Evolutionary conservation across 2,113 vertebrate species (phyloP), one percentile per base, ranked within the genome.

Genomic region (Phyllostomus discolor): DNA sequence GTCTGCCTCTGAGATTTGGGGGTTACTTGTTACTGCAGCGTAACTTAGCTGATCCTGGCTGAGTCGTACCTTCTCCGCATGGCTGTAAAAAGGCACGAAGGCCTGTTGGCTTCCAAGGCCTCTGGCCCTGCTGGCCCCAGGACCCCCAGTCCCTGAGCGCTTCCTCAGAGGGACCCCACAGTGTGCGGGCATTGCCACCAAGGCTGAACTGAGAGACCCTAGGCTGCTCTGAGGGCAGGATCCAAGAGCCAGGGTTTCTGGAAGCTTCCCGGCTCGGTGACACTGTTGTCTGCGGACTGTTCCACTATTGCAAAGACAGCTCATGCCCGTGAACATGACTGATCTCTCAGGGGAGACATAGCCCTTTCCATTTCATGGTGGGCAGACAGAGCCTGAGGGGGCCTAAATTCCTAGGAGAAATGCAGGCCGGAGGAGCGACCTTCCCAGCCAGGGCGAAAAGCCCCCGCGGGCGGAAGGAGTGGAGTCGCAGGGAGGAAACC

Each of bases 401-500:
- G 17, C 38, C 31, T 38, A 52, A 38, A 35, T 78, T 86, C 38
- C 48, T n/a, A 91, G 90, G 59, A 94, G 84, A 43, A 76, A 67
- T 46, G 12, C 10, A 66, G 46, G 70, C 24, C 6, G 22, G 41
- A 82, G 48, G 79, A 38, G 52, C 62, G 8, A 59, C 50, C 28
- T 50, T 46, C 10, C 0, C 1, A 66, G 22, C 52, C 35, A 46
- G n/a, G 26, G 33, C 67, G 52, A 50, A 43, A 62, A 48, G 6
- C 2, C 2, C 8, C 31, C 16, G 19, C 4, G 5, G 33, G n/a
- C 5, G 16, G 17, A 14, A 4, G 26, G 38, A 80, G 9, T 10
- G 66, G 57, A 52, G 28, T 81, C 16, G 4, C 4, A 35, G 52
- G 19, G n/a, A 62, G 41, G 57, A 88, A 91, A 7, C 2, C 1